Conservation (phyloP, 2,797 vertebrate species). For the Delichon dasypus region DNA sequence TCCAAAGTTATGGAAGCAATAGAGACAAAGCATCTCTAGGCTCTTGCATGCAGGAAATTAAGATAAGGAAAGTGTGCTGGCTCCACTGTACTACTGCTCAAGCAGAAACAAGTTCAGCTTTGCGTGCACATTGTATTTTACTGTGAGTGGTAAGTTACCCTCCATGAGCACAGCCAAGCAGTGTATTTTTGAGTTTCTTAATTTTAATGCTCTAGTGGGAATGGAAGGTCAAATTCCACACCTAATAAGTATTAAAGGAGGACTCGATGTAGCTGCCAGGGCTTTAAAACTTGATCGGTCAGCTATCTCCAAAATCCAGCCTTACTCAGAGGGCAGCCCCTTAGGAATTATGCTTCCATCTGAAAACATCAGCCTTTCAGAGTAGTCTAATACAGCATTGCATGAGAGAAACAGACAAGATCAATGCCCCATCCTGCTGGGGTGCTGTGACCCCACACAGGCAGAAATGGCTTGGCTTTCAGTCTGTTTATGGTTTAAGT, state of each 20-base stretch:
- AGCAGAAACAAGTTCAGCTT: neutral
- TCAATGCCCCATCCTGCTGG: neutral
- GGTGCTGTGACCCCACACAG: neutral
- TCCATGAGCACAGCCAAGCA: neutral
- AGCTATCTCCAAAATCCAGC: neutral
- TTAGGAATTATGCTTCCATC: neutral
- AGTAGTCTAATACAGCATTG: neutral
- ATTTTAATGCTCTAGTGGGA: slow-evolving; percentile 24
- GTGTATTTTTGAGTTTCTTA: neutral
- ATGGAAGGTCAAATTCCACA: neutral
- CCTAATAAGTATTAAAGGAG: slow-evolving; percentile 5
- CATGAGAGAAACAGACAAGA: neutral
- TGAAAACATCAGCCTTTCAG: neutral
- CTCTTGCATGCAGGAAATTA: neutral
- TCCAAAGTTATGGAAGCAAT: neutral
- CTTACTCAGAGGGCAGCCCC: neutral
- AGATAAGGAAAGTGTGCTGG: neutral
- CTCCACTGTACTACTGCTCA: neutral
- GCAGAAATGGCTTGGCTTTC: neutral
- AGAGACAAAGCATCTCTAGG: neutral
- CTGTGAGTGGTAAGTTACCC: neutral
- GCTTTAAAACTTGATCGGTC: slow-evolving; percentile 7
- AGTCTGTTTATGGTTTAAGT: neutral
- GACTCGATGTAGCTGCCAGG: neutral
- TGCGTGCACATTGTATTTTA: neutral